phyloP scores from a whole-genome alignment of 2,113 vertebrate species.

The Brachionichthys hirsutus region DNA sequence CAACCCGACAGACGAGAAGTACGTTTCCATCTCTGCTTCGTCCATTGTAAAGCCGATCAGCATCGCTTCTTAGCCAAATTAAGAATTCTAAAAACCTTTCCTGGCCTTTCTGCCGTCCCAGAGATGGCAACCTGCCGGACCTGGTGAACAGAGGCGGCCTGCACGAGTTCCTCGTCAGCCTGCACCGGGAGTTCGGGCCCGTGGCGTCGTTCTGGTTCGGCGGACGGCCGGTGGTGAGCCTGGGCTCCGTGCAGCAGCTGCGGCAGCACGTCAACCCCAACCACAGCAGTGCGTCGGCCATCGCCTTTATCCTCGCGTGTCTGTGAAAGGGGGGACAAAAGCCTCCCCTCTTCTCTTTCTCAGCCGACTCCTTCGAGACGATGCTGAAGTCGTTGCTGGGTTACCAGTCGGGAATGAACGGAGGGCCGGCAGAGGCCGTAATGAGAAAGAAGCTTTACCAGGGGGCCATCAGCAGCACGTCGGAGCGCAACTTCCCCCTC shows the following conservation, averaged over 20 bases:
- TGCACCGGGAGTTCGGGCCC: slow-evolving; percentile 88
- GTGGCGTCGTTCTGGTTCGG: slow-evolving; percentile 97
- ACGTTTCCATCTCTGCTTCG: slow-evolving; percentile 59
- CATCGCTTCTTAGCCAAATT: background rate
- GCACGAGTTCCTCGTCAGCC: slow-evolving; percentile 88
- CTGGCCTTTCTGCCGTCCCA: slow-evolving; percentile 45
- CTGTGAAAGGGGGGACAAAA: background rate
- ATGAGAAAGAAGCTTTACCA: slow-evolving; percentile 88
- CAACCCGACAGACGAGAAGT: slow-evolving; percentile 94
- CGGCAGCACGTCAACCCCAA: slow-evolving; percentile 93
- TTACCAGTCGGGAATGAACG: slow-evolving; percentile 82
- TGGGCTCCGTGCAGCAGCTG: slow-evolving; percentile 86
- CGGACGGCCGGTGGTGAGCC: slow-evolving; percentile 88
- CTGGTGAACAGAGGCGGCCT: slow-evolving; percentile 87
- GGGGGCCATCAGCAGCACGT: slow-evolving; percentile 79
- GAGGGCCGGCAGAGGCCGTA: slow-evolving; percentile 77
- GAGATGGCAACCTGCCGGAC: slow-evolving; percentile 95
- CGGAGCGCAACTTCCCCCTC: slow-evolving; percentile 84
- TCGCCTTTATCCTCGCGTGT: too few species aligned
- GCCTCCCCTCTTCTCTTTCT: background rate
- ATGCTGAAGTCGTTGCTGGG: slow-evolving; percentile 94
- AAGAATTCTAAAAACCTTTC: too few species aligned
- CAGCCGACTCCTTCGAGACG: slow-evolving; percentile 95
- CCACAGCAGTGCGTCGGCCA: slow-evolving; percentile 80
- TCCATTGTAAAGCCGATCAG: background rate